Base-by-base conservation (phyloP, 2,113 vertebrate genomes). In the Myotis lucifugus region DNA sequence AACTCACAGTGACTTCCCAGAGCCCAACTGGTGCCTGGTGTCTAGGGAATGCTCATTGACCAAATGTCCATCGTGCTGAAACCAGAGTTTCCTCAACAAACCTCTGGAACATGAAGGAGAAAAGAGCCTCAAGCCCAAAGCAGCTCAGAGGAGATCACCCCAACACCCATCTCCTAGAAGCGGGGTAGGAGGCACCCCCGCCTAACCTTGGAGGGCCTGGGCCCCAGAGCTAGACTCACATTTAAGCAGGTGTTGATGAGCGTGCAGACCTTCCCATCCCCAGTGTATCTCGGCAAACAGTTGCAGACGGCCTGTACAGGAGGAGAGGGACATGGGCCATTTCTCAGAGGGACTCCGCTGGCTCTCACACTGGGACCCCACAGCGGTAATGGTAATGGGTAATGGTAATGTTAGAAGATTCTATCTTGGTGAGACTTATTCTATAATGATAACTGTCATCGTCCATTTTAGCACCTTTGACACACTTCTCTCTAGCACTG, bases 261-360 rank as follows among this genome's bases (percentile, higher is more conserved):
- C 0, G 92, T 95, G 97, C 99, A 99, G 73, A 2, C 97, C 93
- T 97, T 99, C 70, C 99, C 99, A 6, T 99, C 97, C 18, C 99
- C 99, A 0, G 97, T 97, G 97, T 99, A 99, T 8, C 98, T 98
- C 0, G 97, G 97, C 40, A 98, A 94, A 96, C 99, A 99, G 93
- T 98, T 98, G 37, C 99, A 99, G 19, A 90, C 98, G 1, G 98
- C 99, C 99, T 99, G 95, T 52, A 84, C 94, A n/a, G 59, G 54
- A 87, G 96, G 95, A 85, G 23, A 74, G 92, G 46, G 81, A 86
- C 32, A 50, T 0, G 8, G 37, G 50, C 87, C 77, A 74, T 15
- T 67, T 52, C n/a, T 10, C n/a, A 70, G 88, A 3, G 0, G 19
- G 5, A n/a, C n/a, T 25, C 46, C 19, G 13, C 48, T 1, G 59